phyloP scores from a whole-genome alignment of 2,113 vertebrate species.

The Lucifuga dentata region DNA sequence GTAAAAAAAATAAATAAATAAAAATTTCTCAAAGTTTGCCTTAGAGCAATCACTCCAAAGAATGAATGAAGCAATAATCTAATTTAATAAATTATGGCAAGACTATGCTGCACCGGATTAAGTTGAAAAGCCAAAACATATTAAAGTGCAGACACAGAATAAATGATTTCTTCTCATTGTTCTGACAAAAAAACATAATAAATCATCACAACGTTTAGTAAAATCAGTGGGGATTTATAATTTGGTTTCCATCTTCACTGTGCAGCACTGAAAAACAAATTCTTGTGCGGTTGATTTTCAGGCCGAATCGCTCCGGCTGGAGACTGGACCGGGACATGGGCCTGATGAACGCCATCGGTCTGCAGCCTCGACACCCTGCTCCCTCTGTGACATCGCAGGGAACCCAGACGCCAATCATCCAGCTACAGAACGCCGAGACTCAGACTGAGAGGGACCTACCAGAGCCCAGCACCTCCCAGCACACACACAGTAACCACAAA shows the following conservation, averaged over 20 bases:
- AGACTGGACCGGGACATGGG: slow-evolving; percentile 97
- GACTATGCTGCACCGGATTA: no score
- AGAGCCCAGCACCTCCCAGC: slow-evolving; percentile 83
- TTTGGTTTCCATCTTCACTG: not conserved
- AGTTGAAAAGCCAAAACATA: no score
- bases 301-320: slow-evolving; percentile 93
- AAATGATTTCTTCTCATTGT: no score
- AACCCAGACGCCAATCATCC: slow-evolving; percentile 94
- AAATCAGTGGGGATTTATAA: no score
- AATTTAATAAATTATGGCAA: no score
- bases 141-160: no score
- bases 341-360: slow-evolving; percentile 97
- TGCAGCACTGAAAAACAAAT: not conserved
- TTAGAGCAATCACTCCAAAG: no score
- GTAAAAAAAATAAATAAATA: no score
- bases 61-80: no score
- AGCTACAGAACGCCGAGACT: slow-evolving; percentile 96
- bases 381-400: slow-evolving; percentile 98
- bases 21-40: no score
- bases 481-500: slow-evolving; percentile 27
- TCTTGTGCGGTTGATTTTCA: slow-evolving; percentile 57
- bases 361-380: slow-evolving; percentile 94
- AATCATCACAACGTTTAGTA: no score
- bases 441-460: slow-evolving; percentile 94
- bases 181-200: no score